A percentile compares a stretch with the other conserved stretches of the same genome.
phyloP scores from a whole-genome alignment of 1,140 invertebrate species.

The Drosophila seguyi region DNA sequence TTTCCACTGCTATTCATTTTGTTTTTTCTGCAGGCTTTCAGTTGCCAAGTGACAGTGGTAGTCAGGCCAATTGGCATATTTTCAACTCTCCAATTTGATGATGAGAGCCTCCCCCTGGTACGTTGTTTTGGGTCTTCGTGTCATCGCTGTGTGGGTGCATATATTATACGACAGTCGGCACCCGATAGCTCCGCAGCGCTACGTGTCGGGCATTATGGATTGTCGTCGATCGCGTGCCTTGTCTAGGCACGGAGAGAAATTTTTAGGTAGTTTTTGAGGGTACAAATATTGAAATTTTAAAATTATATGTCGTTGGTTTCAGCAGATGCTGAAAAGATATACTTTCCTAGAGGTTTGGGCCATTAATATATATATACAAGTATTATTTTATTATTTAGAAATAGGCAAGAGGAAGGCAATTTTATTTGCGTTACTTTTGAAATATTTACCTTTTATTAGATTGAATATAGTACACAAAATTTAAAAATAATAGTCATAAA shows the following conservation, averaged over 20 bases:
- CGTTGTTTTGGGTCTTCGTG: conserved; percentile 55
- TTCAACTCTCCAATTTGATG: conserved; percentile 67
- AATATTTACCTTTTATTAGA: too few relatives aligned
- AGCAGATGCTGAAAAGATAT: too few relatives aligned
- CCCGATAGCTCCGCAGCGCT: conserved; percentile 29
- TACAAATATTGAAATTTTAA: neutral
- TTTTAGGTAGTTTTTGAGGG: neutral
- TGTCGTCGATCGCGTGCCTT: conserved; percentile 68
- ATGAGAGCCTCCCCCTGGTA: conserved; percentile 16
- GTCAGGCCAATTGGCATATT: conserved; percentile 72
- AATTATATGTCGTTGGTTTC: too few relatives aligned
- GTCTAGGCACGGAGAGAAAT: conserved; percentile 49
- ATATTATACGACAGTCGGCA: conserved; percentile 60
- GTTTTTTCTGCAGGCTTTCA: conserved; percentile 28
- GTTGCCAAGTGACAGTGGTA: conserved; percentile 74
- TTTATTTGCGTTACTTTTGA: too few relatives aligned
- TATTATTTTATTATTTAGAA: too few relatives aligned
- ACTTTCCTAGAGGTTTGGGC: too few relatives aligned
- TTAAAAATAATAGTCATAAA: too few relatives aligned
- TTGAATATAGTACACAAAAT: too few relatives aligned
- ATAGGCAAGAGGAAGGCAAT: too few relatives aligned
- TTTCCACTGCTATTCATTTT: conserved; percentile 29
- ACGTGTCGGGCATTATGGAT: conserved; percentile 66
- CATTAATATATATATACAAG: too few relatives aligned
- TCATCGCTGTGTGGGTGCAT: conserved; percentile 80